Base-by-base conservation (phyloP, 92 coral and sea anemone species). In the Actinostola sp. region DNA sequence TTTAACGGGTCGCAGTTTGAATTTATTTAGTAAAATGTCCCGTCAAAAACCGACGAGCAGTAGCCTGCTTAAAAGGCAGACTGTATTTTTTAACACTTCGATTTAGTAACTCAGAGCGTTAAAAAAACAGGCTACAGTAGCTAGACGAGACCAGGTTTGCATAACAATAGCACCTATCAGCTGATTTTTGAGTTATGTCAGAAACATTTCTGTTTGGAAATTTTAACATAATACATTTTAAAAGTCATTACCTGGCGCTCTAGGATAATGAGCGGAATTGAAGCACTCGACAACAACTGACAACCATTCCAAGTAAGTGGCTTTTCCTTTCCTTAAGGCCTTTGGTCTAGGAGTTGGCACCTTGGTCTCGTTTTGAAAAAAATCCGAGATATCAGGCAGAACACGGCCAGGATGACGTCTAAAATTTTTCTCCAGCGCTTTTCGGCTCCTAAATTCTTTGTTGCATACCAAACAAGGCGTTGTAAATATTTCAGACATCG, bases 371-470 rank as follows among this genome's bases (percentile, higher is more conserved):
- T 39, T 39, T 7, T 39, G 7, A 14, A 7, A 7, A 39, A 39
- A 39, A 39, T 7, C 7, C 45, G 7, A 7, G 45, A 7, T 7
- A 14, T 7, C 7, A 39, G 8, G 7, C 7, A 39, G 45, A 39
- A 7, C 14, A 39, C 14, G 45, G 8, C 38, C 38, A 14, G 66
- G 38, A 30, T 59, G 66, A 3, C 66, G 66, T 59, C n/a, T 59
- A 8, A 10, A 23, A n/a, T 59, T 10, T 28, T 11, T 23, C 38
- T 59, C 38, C 17, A 59, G 19, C 17, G 66, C 66, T 10, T 59
- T 59, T n/a, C 19, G 10, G 24, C 66, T 59, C 35, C 33, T 23
- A n/a, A 59, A 59, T 8, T 21, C 66, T 30, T 59, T 59, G 31
- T 23, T 30, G 19, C 66, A 59, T 15, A 59, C 32, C 7, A 7